phyloP scores from a whole-genome alignment of 2,888 invertebrate genomes.

The Chrysolina haemoptera region DNA sequence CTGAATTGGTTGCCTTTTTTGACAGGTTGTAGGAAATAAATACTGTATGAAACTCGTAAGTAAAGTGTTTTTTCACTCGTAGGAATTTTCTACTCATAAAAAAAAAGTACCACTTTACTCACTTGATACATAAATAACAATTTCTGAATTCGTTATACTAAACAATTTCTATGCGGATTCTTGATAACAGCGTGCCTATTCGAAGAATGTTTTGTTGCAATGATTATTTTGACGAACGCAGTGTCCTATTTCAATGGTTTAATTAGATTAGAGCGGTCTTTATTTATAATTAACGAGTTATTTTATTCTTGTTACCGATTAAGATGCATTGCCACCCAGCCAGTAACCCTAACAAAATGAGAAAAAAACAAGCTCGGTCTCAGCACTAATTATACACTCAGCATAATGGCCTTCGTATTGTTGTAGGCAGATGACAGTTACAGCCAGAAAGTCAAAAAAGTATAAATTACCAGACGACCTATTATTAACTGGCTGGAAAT shows the following conservation, averaged over 20 bases:
- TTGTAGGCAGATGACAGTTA: slow-evolving; percentile 2
- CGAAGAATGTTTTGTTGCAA: not conserved
- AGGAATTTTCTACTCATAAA: too few relatives aligned
- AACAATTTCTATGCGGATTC: too few relatives aligned
- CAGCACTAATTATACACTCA: slow-evolving; percentile 18
- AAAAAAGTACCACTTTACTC: too few relatives aligned
- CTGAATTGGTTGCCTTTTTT: too few relatives aligned
- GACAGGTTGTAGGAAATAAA: too few relatives aligned
- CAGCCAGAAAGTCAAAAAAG: not conserved
- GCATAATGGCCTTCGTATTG: slow-evolving; percentile 14
- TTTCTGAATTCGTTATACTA: too few relatives aligned
- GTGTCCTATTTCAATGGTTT: slow-evolving; percentile 19
- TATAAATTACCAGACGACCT: not conserved
- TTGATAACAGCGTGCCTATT: not conserved
- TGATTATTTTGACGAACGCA: not conserved
- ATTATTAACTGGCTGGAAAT: slow-evolving; percentile 1
- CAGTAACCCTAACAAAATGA: slow-evolving; percentile 16
- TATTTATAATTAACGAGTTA: slow-evolving; percentile 20
- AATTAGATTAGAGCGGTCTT: slow-evolving; percentile 21
- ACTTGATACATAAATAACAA: too few relatives aligned
- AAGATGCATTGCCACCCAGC: slow-evolving; percentile 23
- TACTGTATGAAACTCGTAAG: too few relatives aligned
- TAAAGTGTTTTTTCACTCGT: too few relatives aligned
- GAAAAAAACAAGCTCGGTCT: not conserved
- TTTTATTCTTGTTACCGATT: slow-evolving; percentile 20